Conservation (phyloP, 2,797 vertebrate species). For the Spinibarbus caldwelli region DNA sequence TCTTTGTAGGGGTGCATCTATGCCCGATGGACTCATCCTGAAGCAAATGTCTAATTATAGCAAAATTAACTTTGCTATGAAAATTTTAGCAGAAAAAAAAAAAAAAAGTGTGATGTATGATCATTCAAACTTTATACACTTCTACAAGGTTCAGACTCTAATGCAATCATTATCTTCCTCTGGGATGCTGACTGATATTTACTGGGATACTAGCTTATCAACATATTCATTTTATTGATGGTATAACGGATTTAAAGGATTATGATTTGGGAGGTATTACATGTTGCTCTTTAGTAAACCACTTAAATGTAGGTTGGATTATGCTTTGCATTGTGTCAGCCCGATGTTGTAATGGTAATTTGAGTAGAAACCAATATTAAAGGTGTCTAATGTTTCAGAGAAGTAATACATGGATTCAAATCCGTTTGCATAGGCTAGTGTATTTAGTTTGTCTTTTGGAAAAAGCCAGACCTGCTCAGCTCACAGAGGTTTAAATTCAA, state of each 20-base stretch:
- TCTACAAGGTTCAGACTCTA: background rate
- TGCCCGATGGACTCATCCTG: background rate
- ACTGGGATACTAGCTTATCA: background rate
- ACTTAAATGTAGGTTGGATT: background rate
- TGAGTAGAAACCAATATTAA: background rate
- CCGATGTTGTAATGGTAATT: background rate
- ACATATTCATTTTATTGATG: background rate
- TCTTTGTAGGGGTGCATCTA: background rate
- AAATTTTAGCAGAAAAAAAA: background rate
- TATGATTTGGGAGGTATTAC: background rate
- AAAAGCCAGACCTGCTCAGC: conserved; percentile 63
- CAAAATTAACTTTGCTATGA: background rate
- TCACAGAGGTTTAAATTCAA: conserved; percentile 61
- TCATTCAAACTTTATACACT: background rate
- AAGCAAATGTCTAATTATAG: background rate
- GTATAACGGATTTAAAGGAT: background rate
- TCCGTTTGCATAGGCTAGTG: conserved; percentile 64
- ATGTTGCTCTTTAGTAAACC: background rate
- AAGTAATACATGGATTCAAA: conserved; percentile 56
- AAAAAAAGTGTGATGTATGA: background rate
- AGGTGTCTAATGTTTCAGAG: conserved; percentile 44
- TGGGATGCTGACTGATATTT: background rate
- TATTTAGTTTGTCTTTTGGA: conserved; percentile 61
- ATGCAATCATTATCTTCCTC: background rate
- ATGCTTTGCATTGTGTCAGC: background rate